A percentile compares a stretch with the other conserved stretches of the same genome.
phyloP scores from a whole-genome alignment of 1,140 invertebrate genomes.

The Branchinecta lindahli region DNA sequence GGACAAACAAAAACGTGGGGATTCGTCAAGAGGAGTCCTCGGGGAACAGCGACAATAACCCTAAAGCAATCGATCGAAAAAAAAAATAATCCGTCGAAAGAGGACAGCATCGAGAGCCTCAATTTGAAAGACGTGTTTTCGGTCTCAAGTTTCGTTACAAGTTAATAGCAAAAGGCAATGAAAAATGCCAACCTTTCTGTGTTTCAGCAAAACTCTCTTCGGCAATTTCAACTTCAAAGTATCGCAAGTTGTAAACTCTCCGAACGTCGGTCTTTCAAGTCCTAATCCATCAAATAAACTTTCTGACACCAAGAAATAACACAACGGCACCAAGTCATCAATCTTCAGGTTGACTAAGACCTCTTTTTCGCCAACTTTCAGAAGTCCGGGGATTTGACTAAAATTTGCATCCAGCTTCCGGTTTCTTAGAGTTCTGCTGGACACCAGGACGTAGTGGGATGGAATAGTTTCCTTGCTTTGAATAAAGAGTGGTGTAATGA shows the following conservation, averaged over 20 bases:
- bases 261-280: background rate
- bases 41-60: no score
- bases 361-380: background rate
- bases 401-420: background rate
- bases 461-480: background rate
- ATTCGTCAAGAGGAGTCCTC: no score
- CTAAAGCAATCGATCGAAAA: no score
- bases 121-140: no score
- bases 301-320: background rate
- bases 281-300: background rate
- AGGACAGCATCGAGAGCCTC: no score
- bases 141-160: no score
- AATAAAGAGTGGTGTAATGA: background rate
- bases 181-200: background rate
- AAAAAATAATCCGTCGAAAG: no score
- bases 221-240: background rate
- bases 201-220: background rate
- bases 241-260: background rate
- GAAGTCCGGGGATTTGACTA: background rate
- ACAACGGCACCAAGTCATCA: background rate
- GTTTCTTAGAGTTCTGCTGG: background rate
- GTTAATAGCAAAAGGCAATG: no score
- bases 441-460: background rate
- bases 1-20: no score
- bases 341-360: background rate